A percentile compares a stretch with the other conserved stretches of the same genome.
Conservation (phyloP, 2,888 invertebrate genomes). For the Oegoconia quadripuncta region DNA sequence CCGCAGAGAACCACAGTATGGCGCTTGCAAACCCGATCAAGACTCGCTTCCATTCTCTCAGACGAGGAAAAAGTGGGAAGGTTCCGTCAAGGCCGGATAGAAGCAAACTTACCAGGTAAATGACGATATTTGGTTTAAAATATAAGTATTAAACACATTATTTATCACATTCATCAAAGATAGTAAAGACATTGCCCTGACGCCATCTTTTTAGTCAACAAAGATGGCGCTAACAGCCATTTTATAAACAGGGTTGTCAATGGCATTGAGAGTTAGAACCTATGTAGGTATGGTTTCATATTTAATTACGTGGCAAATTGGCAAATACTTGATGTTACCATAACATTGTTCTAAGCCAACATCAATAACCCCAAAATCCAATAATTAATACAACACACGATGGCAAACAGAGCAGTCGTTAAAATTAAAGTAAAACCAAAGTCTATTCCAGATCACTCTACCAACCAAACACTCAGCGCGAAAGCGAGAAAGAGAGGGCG, state of each 20-base stretch:
- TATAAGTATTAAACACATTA: no score
- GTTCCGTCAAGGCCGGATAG: constrained; percentile 49
- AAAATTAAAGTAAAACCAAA: constrained; percentile 56
- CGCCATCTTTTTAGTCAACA: no score
- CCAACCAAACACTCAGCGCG: constrained; percentile 57
- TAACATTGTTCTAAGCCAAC: no score
- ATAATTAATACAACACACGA: no score
- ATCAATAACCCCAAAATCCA: background rate
- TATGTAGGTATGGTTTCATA: no score
- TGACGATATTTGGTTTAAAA: no score
- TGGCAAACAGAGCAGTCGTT: constrained; percentile 34
- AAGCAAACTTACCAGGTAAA: constrained; percentile 67
- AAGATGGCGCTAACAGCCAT: no score
- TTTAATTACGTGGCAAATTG: no score
- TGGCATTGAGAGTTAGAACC: background rate
- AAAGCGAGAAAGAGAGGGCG: constrained; percentile 41
- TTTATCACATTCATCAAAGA: no score
- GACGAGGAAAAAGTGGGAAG: constrained; percentile 53
- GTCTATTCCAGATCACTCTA: constrained; percentile 72
- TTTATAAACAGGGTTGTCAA: no score
- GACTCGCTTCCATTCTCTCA: constrained; percentile 61
- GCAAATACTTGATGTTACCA: no score
- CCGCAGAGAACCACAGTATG: constrained; percentile 57
- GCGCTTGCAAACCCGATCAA: constrained; percentile 57
- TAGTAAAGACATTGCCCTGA: no score